Evolutionary conservation across 2,888 invertebrate species (phyloP).

Genomic region (Patella pellucida): DNA sequence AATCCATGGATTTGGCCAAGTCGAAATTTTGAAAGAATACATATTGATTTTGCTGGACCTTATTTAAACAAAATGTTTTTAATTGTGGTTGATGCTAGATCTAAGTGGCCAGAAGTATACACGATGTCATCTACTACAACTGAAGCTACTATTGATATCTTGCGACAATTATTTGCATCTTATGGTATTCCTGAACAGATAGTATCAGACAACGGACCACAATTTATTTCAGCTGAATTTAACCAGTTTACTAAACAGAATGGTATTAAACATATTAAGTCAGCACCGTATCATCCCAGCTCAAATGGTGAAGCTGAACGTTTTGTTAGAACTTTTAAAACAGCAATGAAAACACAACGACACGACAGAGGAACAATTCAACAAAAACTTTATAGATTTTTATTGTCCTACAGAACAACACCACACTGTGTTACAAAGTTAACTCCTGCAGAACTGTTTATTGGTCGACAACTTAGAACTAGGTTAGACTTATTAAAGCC

Average conservation of each 20-base stretch:
- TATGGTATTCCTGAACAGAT: conserved; percentile 53
- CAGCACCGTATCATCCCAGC: conserved; percentile 51
- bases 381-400: neutral
- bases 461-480: neutral
- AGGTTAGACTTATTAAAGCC: neutral
- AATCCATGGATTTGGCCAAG: conserved; percentile 29
- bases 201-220: conserved; percentile 62
- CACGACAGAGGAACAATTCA: neutral
- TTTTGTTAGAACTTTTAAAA: conserved; percentile 16
- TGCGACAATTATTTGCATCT: conserved; percentile 20
- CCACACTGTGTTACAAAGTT: neutral
- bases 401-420: neutral
- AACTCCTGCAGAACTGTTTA: neutral
- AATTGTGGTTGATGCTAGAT: neutral
- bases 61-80: neutral
- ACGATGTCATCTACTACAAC: neutral
- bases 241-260: conserved; percentile 36
- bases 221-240: conserved; percentile 53
- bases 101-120: conserved; percentile 6
- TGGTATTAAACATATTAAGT: conserved; percentile 33
- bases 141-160: neutral
- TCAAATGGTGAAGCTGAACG: conserved; percentile 57
- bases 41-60: conserved; percentile 38
- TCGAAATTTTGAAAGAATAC: conserved; percentile 42
- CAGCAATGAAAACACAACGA: neutral